phyloP scores from a whole-genome alignment of 2,888 invertebrate species.

The Latheticus oryzae region DNA sequence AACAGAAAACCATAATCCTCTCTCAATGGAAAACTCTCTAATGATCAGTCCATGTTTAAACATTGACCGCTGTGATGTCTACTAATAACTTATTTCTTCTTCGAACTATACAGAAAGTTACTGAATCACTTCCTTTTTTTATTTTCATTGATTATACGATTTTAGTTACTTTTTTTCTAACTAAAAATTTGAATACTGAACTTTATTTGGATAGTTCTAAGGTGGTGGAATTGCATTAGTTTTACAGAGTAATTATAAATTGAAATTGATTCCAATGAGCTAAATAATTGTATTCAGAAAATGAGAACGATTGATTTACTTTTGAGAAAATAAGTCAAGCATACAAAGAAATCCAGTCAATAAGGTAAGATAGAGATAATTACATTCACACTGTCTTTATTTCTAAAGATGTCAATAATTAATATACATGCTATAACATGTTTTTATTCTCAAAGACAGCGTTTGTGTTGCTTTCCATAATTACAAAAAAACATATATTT shows the following conservation, averaged over 20 bases:
- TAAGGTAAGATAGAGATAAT: too few relatives aligned
- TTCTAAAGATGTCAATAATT: too few relatives aligned
- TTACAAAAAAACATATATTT: too few relatives aligned
- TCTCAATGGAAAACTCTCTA: slow-evolving; percentile 23
- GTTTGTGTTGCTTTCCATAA: too few relatives aligned
- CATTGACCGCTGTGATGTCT: slow-evolving; percentile 14
- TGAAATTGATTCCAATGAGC: slow-evolving; percentile 45
- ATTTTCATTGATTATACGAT: slow-evolving; percentile 1
- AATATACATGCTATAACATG: too few relatives aligned
- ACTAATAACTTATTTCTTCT: slow-evolving; percentile 2
- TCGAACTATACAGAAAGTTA: neutral
- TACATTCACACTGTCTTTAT: too few relatives aligned
- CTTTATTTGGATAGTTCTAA: slow-evolving; percentile 11
- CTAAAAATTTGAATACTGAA: neutral
- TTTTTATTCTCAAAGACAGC: too few relatives aligned
- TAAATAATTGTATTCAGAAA: slow-evolving; percentile 49
- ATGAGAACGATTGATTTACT: slow-evolving; percentile 54
- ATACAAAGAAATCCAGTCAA: too few relatives aligned
- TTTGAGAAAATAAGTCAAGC: too few relatives aligned
- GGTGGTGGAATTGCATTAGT: neutral
- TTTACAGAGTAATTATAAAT: slow-evolving; percentile 40
- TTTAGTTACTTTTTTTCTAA: neutral
- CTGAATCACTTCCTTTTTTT: slow-evolving; percentile 5
- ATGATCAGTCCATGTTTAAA: slow-evolving; percentile 29
- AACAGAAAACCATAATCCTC: slow-evolving; percentile 27